Base-by-base conservation (phyloP, 2,113 vertebrate genomes). In the Thunnus maccoyii region DNA sequence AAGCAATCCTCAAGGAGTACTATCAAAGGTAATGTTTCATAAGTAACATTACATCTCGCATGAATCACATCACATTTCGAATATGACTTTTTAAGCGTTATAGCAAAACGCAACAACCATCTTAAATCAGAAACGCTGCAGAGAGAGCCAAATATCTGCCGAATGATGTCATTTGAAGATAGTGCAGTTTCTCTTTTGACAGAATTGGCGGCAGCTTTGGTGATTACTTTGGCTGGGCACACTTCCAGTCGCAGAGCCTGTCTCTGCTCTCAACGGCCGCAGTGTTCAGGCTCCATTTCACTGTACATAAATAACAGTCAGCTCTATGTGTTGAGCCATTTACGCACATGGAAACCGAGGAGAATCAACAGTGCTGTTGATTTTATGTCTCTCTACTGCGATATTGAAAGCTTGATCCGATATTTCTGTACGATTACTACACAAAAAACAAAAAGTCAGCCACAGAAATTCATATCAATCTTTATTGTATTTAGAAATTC, bases 401-500 rank as follows among this genome's bases (percentile, higher is more conserved):
- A 15, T 27, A 58, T 15, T 15, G 12, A 41, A 55, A 55, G 54
- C 5, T 3, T n/a, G 54, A 55, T 10, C 20, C n/a, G 16, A 14
- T 5, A 12, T 30, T 30, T 10, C 13, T 66, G 7, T 3, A 60
- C 30, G 14, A 11, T 27, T 27, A 14, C 1, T 18, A 3, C 1
- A 25, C 32, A 51, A 82, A 36, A 64, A 48, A 30, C 2, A 32
- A 50, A 60, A 36, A 76, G 80, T 54, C 60, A 83, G 57, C 67
- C 80, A 71, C 70, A 77, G 66, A 94, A 95, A 92, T 95, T 94
- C 93, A 95, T 95, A 96, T 94, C 94, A 96, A 95, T 95, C 94
- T 96, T 96, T 96, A 95, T 95, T 95, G 94, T 95, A 93, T 88
- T 95, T 96, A 95, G 94, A 95, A 96, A 96, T 95, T 89, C 93